Conservation (phyloP, 2,113 vertebrate species). For the Hypocryptadius cinnamomeus region DNA sequence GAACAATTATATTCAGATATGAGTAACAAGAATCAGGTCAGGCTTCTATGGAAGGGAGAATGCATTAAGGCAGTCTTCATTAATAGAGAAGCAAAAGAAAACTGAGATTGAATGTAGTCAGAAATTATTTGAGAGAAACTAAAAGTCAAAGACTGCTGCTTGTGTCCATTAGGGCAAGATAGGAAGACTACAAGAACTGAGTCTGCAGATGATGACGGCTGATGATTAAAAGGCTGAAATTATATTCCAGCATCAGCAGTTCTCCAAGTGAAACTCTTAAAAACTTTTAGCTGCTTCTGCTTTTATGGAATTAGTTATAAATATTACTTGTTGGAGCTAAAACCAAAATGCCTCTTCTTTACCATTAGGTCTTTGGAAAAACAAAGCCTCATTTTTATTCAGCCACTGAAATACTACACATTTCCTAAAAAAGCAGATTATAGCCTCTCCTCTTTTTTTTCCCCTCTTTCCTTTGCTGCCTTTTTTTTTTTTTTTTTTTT, state of each 20-base stretch:
- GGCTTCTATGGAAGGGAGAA: background rate
- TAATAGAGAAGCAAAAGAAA: background rate
- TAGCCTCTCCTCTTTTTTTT: background rate
- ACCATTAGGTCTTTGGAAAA: background rate
- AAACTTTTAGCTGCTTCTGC: background rate
- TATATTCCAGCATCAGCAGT: background rate
- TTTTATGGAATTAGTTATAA: background rate
- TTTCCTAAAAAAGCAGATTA: background rate
- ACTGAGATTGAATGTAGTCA: background rate
- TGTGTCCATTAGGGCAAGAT: background rate
- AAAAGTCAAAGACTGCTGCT: background rate
- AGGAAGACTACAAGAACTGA: background rate
- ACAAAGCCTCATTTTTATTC: background rate
- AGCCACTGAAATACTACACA: background rate
- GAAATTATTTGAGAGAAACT: background rate
- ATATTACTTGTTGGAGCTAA: background rate
- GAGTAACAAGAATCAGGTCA: background rate
- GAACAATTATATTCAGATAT: background rate
- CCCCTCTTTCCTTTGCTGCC: background rate
- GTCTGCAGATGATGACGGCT: background rate
- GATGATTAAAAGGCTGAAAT: background rate
- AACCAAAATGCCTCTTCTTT: background rate
- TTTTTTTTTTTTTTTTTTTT: background rate
- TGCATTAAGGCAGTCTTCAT: background rate
- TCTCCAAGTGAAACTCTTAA: background rate